Evolutionary conservation across 2,797 vertebrate species (phyloP).

Genomic region (Lagorchestes hirsutus): DNA sequence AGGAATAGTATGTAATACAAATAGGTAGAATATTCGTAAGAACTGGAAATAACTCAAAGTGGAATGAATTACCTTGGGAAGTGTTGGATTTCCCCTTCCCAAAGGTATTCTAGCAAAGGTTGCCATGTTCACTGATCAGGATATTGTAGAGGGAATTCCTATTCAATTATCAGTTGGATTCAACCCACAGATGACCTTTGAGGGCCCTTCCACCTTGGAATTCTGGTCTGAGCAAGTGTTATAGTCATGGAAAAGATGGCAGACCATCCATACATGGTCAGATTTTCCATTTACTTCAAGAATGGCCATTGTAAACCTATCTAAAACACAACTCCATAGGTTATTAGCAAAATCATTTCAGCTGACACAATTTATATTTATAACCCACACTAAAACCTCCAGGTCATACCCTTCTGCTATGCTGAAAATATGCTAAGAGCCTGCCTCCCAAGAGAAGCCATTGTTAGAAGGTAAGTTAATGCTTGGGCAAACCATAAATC

Average conservation of each 20-base stretch:
- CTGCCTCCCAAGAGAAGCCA: constrained; percentile 13
- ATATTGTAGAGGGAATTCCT: background rate
- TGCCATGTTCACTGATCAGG: background rate
- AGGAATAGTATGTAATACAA: background rate
- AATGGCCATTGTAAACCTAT: background rate
- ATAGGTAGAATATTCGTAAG: background rate
- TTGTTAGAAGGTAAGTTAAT: constrained; percentile 19
- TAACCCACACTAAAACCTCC: constrained; percentile 15
- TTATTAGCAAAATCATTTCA: constrained; percentile 21
- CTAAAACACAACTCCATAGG: background rate
- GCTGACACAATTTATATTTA: constrained; percentile 19
- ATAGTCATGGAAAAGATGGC: background rate
- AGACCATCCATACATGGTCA: background rate
- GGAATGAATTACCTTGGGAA: background rate
- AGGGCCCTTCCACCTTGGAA: background rate
- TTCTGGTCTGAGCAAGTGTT: background rate
- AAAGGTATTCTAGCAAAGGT: background rate
- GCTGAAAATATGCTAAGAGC: constrained; percentile 24
- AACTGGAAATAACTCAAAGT: background rate
- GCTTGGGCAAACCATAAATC: constrained; percentile 16
- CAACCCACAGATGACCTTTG: background rate
- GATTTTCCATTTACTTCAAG: background rate
- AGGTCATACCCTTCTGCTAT: constrained; percentile 12
- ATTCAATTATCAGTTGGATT: background rate
- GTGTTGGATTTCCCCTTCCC: background rate